These are phyloP conservation scores for Ashinkailepas kermadecensis DNA, from an alignment of 2,888 invertebrate species.

Conservation along the genomic window DNA sequence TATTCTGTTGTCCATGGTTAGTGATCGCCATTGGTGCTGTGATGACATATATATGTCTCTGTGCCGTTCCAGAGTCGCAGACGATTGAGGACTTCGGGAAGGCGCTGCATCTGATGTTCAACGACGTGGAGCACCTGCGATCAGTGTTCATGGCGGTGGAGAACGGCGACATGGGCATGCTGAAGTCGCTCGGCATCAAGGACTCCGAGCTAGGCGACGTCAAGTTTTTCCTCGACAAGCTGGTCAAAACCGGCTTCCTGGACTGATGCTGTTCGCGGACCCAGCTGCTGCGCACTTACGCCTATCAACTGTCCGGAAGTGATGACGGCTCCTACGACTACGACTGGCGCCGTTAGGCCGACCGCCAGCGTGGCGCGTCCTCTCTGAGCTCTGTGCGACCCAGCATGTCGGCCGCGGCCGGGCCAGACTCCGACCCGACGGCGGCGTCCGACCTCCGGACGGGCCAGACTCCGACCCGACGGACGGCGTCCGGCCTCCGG, in stretches of 20 bases:
- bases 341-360: background rate
- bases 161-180: conserved; percentile 87
- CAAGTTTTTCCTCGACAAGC: conserved; percentile 90
- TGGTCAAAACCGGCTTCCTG: conserved; percentile 90
- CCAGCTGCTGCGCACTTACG: background rate
- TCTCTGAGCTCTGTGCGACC: too few relatives aligned
- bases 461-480: background rate
- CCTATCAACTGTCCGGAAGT: background rate
- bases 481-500: background rate
- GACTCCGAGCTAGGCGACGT: conserved; percentile 91
- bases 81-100: conserved; percentile 90
- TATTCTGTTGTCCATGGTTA: too few relatives aligned
- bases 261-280: conserved; percentile 50
- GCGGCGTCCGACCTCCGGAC: background rate
- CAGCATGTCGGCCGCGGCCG: background rate
- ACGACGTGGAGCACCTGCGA: conserved; percentile 74
- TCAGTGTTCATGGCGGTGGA: conserved; percentile 93
- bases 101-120: conserved; percentile 73
- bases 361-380: too few relatives aligned
- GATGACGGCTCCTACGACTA: background rate
- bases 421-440: background rate
- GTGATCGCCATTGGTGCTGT: too few relatives aligned
- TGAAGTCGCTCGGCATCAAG: conserved; percentile 88
- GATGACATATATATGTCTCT: too few relatives aligned
- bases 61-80: conserved; percentile 66